Percentiles rank a stretch among this genome's conserved stretches.
These are phyloP conservation scores for Altica lythri DNA, from an alignment of 2,888 invertebrate species.

Conservation along the genomic window DNA sequence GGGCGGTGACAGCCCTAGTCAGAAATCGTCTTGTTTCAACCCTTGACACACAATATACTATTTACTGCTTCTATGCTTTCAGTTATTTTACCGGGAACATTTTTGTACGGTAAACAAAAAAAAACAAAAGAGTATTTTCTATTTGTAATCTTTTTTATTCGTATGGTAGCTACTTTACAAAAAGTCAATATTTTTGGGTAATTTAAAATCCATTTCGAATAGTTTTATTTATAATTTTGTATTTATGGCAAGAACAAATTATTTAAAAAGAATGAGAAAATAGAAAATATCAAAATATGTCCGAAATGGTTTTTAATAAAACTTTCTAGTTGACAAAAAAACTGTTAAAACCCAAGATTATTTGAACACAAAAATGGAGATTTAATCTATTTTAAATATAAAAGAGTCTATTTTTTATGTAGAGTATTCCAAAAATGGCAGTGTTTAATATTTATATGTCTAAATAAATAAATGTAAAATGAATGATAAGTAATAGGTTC, in stretches of 20 bases:
- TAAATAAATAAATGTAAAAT: too few relatives aligned
- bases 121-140: not conserved
- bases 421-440: not conserved
- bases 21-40: too few relatives aligned
- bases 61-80: too few relatives aligned
- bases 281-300: not conserved
- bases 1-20: too few relatives aligned
- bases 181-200: conserved; percentile 1
- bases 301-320: conserved; percentile 4
- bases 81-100: too few relatives aligned
- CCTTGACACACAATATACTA: too few relatives aligned
- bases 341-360: not conserved
- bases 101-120: too few relatives aligned
- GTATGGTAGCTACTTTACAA: conserved; percentile 1
- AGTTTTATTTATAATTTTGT: not conserved
- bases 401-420: not conserved
- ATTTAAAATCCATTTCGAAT: conserved; percentile 11
- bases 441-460: not conserved
- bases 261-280: not conserved
- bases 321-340: not conserved
- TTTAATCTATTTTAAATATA: not conserved
- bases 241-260: conserved; percentile 1
- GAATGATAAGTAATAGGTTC: too few relatives aligned
- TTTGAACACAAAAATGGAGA: not conserved
- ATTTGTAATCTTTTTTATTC: not conserved